Conservation (phyloP, 2,113 vertebrate species). For the Pachypanchax playfairii region DNA sequence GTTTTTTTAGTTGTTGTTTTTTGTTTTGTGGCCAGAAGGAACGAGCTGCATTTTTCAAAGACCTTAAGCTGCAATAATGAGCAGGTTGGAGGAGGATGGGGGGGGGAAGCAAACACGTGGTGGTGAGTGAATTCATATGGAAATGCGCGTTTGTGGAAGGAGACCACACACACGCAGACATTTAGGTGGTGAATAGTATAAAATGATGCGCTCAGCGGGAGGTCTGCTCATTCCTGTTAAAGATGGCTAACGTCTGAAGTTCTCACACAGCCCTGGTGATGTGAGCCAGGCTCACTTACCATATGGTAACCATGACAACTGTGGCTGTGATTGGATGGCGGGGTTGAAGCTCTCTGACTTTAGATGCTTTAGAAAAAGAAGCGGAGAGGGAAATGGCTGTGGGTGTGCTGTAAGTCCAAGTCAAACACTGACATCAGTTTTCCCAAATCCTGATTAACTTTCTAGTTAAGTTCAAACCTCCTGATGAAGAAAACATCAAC, state of each 20-base stretch:
- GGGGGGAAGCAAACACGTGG: slow-evolving; percentile 64
- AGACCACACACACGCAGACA: slow-evolving; percentile 73
- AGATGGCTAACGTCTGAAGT: slow-evolving; percentile 69
- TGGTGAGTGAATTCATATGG: slow-evolving; percentile 73
- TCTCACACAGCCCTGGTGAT: slow-evolving; percentile 67
- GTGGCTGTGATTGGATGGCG: slow-evolving; percentile 60
- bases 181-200: slow-evolving; percentile 62
- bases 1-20: neutral
- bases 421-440: too few species aligned
- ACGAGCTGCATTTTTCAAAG: slow-evolving; percentile 68
- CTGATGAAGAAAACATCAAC: slow-evolving; percentile 11
- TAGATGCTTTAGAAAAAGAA: slow-evolving; percentile 65
- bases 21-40: slow-evolving; percentile 26
- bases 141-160: slow-evolving; percentile 64
- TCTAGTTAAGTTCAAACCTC: too few species aligned
- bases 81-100: too few species aligned
- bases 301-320: slow-evolving; percentile 78
- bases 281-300: slow-evolving; percentile 58
- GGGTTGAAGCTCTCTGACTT: slow-evolving; percentile 62
- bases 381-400: slow-evolving; percentile 62
- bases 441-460: neutral
- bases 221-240: slow-evolving; percentile 68
- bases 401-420: slow-evolving; percentile 39
- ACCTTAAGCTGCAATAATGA: slow-evolving; percentile 68
- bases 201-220: slow-evolving; percentile 45